Base-by-base conservation (phyloP, 2,797 vertebrate genomes). In the Tympanoctomys barrerae region DNA sequence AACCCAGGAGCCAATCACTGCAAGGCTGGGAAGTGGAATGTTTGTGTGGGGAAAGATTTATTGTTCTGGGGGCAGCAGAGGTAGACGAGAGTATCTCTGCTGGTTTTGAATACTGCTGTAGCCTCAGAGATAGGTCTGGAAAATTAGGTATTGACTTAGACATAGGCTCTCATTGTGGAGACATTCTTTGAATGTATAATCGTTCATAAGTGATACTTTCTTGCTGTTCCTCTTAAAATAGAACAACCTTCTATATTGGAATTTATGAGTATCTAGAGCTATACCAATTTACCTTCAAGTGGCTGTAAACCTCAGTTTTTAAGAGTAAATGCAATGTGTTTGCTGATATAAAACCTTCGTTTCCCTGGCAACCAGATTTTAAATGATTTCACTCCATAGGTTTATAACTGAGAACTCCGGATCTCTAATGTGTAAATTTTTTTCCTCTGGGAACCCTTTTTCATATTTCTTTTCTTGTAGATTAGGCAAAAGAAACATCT, bases 21-120 rank as follows among this genome's bases (percentile, higher is more conserved):
- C n/a, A 31, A 88, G 57, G 31, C 57, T 1, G 6, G 49, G 54
- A 57, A 79, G 36, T 81, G 31, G n/a, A 49, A 42, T 79, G 36
- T 87, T 96, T 92, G 28, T 93, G 57, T 88, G 52, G 84, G 78
- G 42, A 86, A 87, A 90, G 92, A 87, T 71, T 26, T 87, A 92
- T 73, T 86, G 87, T 77, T 73, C 73, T 42, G 1, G 49, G 71
- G 33, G 14, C 24, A 46, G 54, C n/a, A 81, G 75, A 89, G 26
- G 42, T 0, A 0, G 14, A 33, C 28, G 26, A 26, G 49, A 68
- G 66, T 57, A n/a, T 36, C 11, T 79, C 36, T 0, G 0, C 84
- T 90, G 71, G 57, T 39, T 33, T 13, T 4, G 39, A 52, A 54
- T 57, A 59, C 78, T 81, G 4, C 26, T 59, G 62, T 33, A 54